A percentile compares a stretch with the other conserved stretches of the same genome.
These are phyloP conservation scores for Eupsilia transversa DNA, from an alignment of 2,888 invertebrate species.

Conservation along the genomic window DNA sequence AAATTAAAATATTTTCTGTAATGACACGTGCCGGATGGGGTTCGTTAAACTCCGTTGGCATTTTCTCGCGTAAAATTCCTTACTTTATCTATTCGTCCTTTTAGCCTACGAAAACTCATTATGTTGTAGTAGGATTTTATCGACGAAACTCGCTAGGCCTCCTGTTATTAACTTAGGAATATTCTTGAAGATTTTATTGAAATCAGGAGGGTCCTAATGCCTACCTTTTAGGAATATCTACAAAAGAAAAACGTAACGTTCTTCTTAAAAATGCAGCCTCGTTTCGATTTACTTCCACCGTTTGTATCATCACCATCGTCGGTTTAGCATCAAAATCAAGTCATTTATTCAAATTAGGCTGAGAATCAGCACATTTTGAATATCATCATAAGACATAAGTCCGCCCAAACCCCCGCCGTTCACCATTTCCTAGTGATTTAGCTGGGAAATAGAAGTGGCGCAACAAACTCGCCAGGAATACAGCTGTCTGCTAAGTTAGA, in stretches of 20 bases:
- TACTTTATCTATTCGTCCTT: conserved; percentile 4
- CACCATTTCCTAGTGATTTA: too few relatives aligned
- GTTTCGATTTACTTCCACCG: too few relatives aligned
- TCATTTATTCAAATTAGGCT: too few relatives aligned
- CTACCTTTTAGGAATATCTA: background rate
- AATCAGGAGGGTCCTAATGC: background rate
- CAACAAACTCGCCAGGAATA: too few relatives aligned
- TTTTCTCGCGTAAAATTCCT: conserved; percentile 27
- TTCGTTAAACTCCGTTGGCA: conserved; percentile 26
- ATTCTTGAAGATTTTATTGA: background rate
- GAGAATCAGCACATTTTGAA: too few relatives aligned
- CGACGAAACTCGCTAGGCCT: background rate
- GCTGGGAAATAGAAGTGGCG: too few relatives aligned
- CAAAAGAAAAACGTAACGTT: background rate
- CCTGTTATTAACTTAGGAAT: background rate
- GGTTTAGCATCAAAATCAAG: background rate
- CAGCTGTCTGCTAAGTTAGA: too few relatives aligned
- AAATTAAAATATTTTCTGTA: conserved; percentile 62
- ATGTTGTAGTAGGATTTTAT: background rate
- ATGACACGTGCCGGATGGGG: conserved; percentile 40
- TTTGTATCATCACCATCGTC: background rate
- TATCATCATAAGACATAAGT: too few relatives aligned
- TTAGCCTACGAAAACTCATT: conserved; percentile 12
- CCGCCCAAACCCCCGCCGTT: too few relatives aligned
- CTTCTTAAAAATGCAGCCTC: background rate